A percentile compares a stretch with the other conserved stretches of the same genome.
These are phyloP conservation scores for Trichonephila clavata DNA, from an alignment of 1,140 invertebrate genomes.

Conservation along the genomic window DNA sequence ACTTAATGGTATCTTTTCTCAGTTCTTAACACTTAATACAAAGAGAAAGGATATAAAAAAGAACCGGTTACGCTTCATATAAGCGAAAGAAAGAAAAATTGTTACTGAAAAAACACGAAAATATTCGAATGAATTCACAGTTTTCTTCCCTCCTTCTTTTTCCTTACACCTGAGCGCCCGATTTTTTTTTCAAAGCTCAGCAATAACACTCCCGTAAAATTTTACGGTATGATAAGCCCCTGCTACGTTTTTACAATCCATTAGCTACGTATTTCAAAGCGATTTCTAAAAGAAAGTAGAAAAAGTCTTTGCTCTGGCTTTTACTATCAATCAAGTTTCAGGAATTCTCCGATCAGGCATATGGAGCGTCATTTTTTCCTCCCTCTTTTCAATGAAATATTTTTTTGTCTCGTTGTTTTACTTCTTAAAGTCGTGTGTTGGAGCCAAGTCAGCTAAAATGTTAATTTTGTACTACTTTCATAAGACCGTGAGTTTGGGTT, in stretches of 20 bases:
- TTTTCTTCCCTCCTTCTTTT: neutral
- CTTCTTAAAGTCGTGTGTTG: neutral
- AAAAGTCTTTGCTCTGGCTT: conserved; percentile 5
- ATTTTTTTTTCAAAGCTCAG: conserved; percentile 51
- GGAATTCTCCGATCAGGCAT: conserved; percentile 59
- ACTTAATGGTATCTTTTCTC: no score
- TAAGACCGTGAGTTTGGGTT: neutral
- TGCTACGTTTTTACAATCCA: conserved; percentile 65
- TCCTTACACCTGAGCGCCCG: conserved; percentile 31
- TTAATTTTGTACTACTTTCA: neutral
- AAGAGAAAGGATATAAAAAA: neutral
- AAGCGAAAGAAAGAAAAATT: neutral
- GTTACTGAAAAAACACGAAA: conserved; percentile 2
- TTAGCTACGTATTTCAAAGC: conserved; percentile 67
- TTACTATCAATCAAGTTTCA: conserved; percentile 61
- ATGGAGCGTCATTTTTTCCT: conserved; percentile 27
- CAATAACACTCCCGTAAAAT: conserved; percentile 55
- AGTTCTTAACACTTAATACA: no score
- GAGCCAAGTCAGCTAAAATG: conserved; percentile 28
- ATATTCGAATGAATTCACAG: conserved; percentile 54
- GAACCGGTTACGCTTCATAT: neutral
- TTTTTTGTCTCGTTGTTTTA: conserved; percentile 4
- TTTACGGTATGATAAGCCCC: conserved; percentile 54
- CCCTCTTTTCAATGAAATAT: neutral
- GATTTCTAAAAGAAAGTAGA: conserved; percentile 37